These are phyloP conservation scores for Garra rufa DNA, from an alignment of 2,113 vertebrate species.

Conservation along the genomic window DNA sequence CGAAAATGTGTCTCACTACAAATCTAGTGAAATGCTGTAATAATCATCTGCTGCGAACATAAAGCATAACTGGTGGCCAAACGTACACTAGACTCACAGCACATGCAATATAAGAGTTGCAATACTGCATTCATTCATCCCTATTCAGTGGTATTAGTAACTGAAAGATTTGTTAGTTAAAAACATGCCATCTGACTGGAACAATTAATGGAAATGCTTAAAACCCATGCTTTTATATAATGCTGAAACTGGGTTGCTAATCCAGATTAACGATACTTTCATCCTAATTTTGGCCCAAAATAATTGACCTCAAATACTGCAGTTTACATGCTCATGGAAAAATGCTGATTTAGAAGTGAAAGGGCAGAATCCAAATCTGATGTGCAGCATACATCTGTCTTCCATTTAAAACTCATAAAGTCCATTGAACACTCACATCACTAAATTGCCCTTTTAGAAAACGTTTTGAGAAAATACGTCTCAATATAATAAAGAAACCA, in stretches of 20 bases:
- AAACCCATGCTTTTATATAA: not conserved
- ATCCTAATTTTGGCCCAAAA: not conserved
- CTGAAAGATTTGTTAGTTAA: not conserved
- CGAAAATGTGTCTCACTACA: too few relatives aligned
- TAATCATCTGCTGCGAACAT: too few relatives aligned
- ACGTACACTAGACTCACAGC: too few relatives aligned
- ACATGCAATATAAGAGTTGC: too few relatives aligned
- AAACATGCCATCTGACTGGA: not conserved
- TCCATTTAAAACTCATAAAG: not conserved
- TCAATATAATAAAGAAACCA: conserved; percentile 9
- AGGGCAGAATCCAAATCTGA: not conserved
- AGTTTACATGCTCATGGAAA: not conserved
- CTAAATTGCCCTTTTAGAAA: conserved; percentile 4
- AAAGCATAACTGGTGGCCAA: too few relatives aligned
- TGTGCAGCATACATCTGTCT: not conserved
- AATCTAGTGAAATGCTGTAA: too few relatives aligned
- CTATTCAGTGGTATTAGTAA: not conserved
- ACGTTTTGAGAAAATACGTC: not conserved
- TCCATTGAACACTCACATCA: not conserved
- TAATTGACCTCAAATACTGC: not conserved
- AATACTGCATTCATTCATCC: too few relatives aligned
- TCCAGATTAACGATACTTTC: not conserved
- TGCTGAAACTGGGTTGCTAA: not conserved
- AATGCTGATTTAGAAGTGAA: conserved; percentile 1
- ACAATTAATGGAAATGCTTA: not conserved